Conservation (phyloP, 2,797 vertebrate species). For the Smutsia temminckii region DNA sequence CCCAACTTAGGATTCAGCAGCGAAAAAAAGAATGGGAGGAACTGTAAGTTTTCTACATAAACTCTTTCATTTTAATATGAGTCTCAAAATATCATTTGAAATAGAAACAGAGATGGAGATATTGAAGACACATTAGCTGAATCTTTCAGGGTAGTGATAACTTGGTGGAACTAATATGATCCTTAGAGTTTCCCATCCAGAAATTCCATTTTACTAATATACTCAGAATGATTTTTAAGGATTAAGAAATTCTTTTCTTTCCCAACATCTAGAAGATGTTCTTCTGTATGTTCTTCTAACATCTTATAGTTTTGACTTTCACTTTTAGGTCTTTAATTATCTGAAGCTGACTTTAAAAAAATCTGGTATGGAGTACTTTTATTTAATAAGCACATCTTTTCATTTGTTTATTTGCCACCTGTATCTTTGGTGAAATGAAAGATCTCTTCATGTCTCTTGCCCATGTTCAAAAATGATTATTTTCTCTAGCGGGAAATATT, state of each 20-base stretch:
- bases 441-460: not conserved
- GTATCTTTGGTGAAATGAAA: not conserved
- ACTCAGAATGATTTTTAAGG: conserved; percentile 28
- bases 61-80: not conserved
- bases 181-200: not conserved
- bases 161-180: not conserved
- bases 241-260: not conserved
- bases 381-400: not conserved
- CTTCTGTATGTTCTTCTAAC: not conserved
- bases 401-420: not conserved
- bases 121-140: not conserved
- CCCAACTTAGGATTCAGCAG: conserved; percentile 88
- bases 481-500: not conserved
- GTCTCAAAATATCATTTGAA: not conserved
- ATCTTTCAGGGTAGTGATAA: not conserved
- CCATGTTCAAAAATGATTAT: not conserved
- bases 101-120: not conserved
- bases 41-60: conserved; percentile 87
- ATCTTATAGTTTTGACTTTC: not conserved
- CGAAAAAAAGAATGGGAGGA: conserved; percentile 92
- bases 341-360: not conserved
- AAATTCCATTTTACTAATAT: not conserved
- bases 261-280: not conserved
- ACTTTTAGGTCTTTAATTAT: not conserved
- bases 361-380: not conserved